Evolutionary conservation across 2,797 vertebrate genomes (phyloP).

Genomic region (Melopsittacus undulatus): DNA sequence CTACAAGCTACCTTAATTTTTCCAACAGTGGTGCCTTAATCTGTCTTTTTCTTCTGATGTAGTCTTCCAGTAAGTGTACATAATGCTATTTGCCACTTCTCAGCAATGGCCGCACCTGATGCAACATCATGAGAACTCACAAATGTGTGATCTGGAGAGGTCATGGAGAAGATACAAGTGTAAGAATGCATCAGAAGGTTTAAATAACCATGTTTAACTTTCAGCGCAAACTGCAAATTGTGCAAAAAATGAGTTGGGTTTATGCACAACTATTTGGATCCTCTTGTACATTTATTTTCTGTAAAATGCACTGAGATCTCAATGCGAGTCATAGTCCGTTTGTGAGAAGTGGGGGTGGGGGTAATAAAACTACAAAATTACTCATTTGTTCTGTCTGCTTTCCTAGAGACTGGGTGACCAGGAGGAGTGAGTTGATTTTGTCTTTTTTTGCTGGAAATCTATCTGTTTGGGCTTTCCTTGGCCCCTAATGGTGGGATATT

Average conservation of each 20-base stretch:
- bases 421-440: slow-evolving; percentile 10
- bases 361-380: slow-evolving; percentile 77
- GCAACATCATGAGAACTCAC: slow-evolving; percentile 59
- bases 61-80: slow-evolving; percentile 82
- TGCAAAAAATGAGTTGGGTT: slow-evolving; percentile 65
- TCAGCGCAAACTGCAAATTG: slow-evolving; percentile 64
- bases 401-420: slow-evolving; percentile 29
- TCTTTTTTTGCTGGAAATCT: not conserved
- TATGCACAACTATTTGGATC: slow-evolving; percentile 75
- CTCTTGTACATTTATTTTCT: slow-evolving; percentile 73
- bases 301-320: slow-evolving; percentile 91
- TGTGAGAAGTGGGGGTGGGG: slow-evolving; percentile 66
- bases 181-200: slow-evolving; percentile 63
- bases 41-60: slow-evolving; percentile 76
- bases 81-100: slow-evolving; percentile 61
- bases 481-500: not conserved
- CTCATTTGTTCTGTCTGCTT: slow-evolving; percentile 68
- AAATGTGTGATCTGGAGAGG: slow-evolving; percentile 61
- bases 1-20: slow-evolving; percentile 81
- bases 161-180: slow-evolving; percentile 35
- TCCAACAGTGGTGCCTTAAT: slow-evolving; percentile 89
- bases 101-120: slow-evolving; percentile 56
- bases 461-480: not conserved
- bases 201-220: slow-evolving; percentile 53
- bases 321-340: slow-evolving; percentile 74